phyloP scores from a whole-genome alignment of 2,113 vertebrate species.

The Phrynosoma blainvillii region DNA sequence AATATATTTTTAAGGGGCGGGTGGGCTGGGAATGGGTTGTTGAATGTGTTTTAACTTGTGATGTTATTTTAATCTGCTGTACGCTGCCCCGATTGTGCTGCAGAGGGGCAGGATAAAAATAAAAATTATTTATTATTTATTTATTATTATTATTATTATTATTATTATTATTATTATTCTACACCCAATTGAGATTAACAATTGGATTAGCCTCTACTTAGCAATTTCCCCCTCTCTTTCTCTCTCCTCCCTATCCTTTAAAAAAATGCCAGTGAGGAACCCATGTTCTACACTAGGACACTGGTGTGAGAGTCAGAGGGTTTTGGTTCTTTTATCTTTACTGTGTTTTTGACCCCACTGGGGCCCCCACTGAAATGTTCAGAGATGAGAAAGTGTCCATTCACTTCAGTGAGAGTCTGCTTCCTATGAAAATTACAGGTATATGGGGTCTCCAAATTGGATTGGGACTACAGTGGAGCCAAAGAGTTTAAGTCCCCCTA shows the following conservation, averaged over 20 bases:
- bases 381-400: not conserved
- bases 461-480: not conserved
- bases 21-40: no score
- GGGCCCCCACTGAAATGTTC: not conserved
- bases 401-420: not conserved
- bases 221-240: not conserved
- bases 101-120: no score
- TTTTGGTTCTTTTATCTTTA: not conserved
- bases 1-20: no score
- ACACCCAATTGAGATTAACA: no score
- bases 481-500: no score
- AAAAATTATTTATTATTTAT: no score
- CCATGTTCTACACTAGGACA: not conserved
- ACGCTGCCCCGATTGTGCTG: no score
- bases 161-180: no score
- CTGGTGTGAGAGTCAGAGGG: not conserved
- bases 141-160: no score
- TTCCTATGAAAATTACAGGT: not conserved
- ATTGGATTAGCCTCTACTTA: not conserved
- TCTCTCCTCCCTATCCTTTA: not conserved
- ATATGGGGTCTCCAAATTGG: not conserved
- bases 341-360: not conserved
- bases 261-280: not conserved
- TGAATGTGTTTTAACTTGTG: no score
- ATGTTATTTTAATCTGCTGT: no score